These are phyloP conservation scores for Australoheros scitulus DNA, from an alignment of 2,113 vertebrate species.

Conservation along the genomic window DNA sequence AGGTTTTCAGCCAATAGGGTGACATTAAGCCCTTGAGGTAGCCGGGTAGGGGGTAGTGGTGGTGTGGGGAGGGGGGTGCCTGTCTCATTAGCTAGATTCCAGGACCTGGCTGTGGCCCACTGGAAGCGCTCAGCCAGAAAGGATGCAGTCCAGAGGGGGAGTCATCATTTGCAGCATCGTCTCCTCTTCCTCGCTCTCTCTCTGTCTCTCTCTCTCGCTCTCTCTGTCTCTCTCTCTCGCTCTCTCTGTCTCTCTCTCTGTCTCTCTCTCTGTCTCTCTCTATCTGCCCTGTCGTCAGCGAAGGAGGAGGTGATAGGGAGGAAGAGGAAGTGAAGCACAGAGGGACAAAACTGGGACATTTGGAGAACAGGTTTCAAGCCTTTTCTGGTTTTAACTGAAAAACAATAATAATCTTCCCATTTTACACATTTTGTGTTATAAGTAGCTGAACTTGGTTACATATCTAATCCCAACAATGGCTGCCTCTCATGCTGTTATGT, in stretches of 20 bases:
- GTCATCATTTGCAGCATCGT: conserved; percentile 61
- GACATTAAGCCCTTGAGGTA: conserved; percentile 26
- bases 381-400: background rate
- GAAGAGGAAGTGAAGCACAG: background rate
- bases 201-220: background rate
- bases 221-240: background rate
- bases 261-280: background rate
- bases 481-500: background rate
- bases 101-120: conserved; percentile 78
- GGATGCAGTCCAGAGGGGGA: conserved; percentile 73
- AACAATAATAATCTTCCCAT: background rate
- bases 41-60: background rate
- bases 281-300: background rate
- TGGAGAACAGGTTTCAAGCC: background rate
- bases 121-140: conserved; percentile 70
- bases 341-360: background rate
- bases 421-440: background rate
- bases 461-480: background rate
- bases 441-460: background rate
- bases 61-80: conserved; percentile 16
- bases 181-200: conserved; percentile 13
- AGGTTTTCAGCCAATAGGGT: conserved; percentile 60
- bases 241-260: background rate
- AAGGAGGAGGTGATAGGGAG: background rate
- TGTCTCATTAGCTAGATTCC: conserved; percentile 82